Evolutionary conservation across 2,888 invertebrate species (phyloP).

Genomic region (Tupiocoris notatus): DNA sequence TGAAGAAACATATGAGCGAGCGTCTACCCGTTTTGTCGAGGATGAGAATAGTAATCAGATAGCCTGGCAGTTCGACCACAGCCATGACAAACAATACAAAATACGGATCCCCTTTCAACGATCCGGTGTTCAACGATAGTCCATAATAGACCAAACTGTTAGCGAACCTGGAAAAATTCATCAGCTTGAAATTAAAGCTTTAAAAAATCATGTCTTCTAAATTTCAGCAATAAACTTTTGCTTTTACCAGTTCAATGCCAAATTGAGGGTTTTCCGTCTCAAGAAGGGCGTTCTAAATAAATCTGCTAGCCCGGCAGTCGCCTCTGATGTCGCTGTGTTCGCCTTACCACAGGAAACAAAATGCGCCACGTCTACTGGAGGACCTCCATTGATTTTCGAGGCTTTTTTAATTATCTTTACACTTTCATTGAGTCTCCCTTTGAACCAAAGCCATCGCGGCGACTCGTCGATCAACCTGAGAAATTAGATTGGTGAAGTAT

Average conservation of each 20-base stretch:
- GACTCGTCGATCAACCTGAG: constrained; percentile 85
- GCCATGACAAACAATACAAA: constrained; percentile 72
- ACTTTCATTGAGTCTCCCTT: constrained; percentile 71
- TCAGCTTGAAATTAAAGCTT: neutral
- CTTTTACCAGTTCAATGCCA: constrained; percentile 71
- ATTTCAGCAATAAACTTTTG: neutral
- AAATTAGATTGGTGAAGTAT: too few relatives aligned
- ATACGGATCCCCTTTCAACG: constrained; percentile 78
- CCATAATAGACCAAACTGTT: constrained; percentile 85
- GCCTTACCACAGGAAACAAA: constrained; percentile 64
- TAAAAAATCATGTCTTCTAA: neutral
- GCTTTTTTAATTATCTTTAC: constrained; percentile 72
- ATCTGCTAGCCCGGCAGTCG: constrained; percentile 61
- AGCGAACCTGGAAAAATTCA: constrained; percentile 61
- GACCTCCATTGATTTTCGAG: constrained; percentile 69
- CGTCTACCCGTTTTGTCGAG: constrained; percentile 75
- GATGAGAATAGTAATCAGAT: constrained; percentile 67
- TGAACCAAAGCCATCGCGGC: constrained; percentile 84
- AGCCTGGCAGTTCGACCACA: constrained; percentile 78
- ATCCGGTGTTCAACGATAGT: constrained; percentile 75
- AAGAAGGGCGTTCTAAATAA: constrained; percentile 79
- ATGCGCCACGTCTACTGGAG: constrained; percentile 63
- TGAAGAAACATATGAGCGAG: constrained; percentile 70
- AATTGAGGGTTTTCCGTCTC: constrained; percentile 73
- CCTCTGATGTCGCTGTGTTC: constrained; percentile 44